Evolutionary conservation across 2,113 vertebrate genomes (phyloP).

Genomic region (Tupaia chinensis): DNA sequence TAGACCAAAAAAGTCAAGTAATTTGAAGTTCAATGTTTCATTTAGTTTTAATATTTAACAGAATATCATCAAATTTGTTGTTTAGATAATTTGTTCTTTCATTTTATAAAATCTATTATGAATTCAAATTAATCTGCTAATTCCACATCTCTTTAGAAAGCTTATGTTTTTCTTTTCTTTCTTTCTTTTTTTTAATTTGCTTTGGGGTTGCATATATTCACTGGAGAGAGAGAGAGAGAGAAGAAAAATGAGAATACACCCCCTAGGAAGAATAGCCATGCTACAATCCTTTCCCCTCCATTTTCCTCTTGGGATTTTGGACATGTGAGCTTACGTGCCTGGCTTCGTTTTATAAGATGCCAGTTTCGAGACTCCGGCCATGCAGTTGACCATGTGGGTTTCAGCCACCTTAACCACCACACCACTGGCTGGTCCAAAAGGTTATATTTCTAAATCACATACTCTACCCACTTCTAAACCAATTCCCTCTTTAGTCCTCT

Average conservation of each 20-base stretch:
- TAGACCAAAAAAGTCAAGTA: neutral
- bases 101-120: neutral
- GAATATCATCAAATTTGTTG: neutral
- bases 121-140: neutral
- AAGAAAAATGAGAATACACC: too few species aligned
- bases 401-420: too few species aligned
- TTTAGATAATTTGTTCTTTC: slow-evolving; percentile 4
- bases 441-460: neutral
- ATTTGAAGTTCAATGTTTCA: neutral
- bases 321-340: too few species aligned
- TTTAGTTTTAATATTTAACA: slow-evolving; percentile 37
- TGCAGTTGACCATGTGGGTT: too few species aligned
- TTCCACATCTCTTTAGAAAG: slow-evolving; percentile 1
- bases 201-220: too few species aligned
- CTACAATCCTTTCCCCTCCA: too few species aligned
- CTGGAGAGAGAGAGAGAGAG: too few species aligned
- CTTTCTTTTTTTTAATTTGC: too few species aligned
- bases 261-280: too few species aligned
- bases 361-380: too few species aligned
- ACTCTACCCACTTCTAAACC: neutral
- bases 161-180: neutral
- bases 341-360: too few species aligned
- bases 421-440: neutral
- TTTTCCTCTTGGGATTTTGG: too few species aligned
- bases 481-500: neutral